Base-by-base conservation (phyloP, 2,113 vertebrate species). In the Canis aureus region DNA sequence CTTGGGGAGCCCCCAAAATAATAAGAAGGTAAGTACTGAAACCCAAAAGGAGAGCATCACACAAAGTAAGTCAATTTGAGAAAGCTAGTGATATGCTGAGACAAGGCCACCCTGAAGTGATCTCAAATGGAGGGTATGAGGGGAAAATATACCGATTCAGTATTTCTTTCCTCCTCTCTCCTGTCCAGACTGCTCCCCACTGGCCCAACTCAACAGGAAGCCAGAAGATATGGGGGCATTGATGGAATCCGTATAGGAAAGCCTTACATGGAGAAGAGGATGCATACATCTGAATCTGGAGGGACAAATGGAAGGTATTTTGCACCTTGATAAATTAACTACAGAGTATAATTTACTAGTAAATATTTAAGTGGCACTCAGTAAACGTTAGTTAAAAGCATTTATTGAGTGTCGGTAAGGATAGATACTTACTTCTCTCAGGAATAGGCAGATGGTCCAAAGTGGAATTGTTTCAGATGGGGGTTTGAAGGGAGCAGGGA, bases 291-390 rank as follows among this genome's bases (percentile, higher is more conserved):
- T 73, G 64, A 57, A 67, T 59, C 27, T 59, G 25, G 49, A 89
- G 57, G 25, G 55, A 69, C 27, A 91, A 78, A 59, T 8, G 22
- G 51, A 86, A 79, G 53, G 64, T 67, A n/a, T 53, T 67, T 79
- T 86, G 17, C 22, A 71, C 5, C 71, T 2, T 20, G 23, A 80
- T 79, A 59, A 86, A 69, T 73, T 73, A 81, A 91, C n/a, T 57
- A 67, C 53, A 60, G 80, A 79, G 20, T 80, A 9, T 11, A 86
- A 32, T 53, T 80, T 59, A 59, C 35, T 81, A 64, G 59, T 76
- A 74, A 74, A 53, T 57, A 35, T 69, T 94, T 93, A 74, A 96
- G 71, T 64, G 62, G 1, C 20, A 71, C 80, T 96, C 57, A 91
- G 38, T 79, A 79, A 74, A 88, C 38, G 38, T 53, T 74, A 11